phyloP scores from a whole-genome alignment of 2,113 vertebrate species.

The Pelobates fuscus region DNA sequence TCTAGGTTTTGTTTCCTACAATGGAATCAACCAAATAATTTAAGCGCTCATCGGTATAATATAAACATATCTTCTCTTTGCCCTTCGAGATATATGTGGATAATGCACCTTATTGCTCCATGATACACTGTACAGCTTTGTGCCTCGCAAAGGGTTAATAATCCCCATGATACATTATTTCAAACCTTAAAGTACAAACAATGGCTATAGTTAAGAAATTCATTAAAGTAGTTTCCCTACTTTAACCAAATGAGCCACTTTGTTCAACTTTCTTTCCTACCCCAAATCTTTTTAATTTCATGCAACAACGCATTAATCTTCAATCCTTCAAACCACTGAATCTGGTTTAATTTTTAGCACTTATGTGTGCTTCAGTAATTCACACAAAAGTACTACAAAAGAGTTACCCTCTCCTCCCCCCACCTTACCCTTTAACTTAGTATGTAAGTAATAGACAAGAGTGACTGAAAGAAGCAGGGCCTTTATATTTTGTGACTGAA shows the following conservation, averaged over 20 bases:
- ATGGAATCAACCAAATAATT: too few species aligned
- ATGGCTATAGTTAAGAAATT: background rate
- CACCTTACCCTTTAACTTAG: background rate
- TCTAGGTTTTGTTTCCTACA: too few species aligned
- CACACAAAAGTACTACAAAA: background rate
- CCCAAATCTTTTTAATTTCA: conserved; percentile 1
- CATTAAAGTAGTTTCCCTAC: background rate
- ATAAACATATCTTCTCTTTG: too few species aligned
- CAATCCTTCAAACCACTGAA: background rate
- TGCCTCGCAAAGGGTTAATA: background rate
- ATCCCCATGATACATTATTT: background rate
- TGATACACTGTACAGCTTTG: too few species aligned
- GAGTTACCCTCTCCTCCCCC: background rate
- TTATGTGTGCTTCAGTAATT: background rate
- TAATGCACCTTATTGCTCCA: too few species aligned
- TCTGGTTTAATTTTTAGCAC: background rate
- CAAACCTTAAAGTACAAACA: background rate
- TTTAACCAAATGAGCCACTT: too few species aligned
- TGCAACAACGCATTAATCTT: conserved; percentile 3
- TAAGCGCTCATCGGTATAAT: too few species aligned
- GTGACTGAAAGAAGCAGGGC: too few species aligned
- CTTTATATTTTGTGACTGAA: too few species aligned
- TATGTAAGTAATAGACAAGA: background rate
- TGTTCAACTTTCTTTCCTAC: conserved; percentile 3
- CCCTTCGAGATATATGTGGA: too few species aligned